Percentiles rank a stretch among this genome's conserved stretches.
These are phyloP conservation scores for Gallinago jamesoni DNA, from an alignment of 2,113 vertebrate species.

Conservation along the genomic window DNA sequence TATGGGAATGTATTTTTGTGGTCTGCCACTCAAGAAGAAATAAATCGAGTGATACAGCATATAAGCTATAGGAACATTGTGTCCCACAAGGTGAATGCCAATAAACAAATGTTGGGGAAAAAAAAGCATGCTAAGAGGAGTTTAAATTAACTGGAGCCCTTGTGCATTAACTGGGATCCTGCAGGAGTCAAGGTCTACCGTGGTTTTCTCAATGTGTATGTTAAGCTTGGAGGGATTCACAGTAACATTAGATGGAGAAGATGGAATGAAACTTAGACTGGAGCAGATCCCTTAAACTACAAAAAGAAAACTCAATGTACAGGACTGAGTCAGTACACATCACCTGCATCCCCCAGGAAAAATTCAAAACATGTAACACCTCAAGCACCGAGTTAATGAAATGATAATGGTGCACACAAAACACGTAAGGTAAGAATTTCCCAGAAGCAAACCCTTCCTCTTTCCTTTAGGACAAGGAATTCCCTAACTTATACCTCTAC, in stretches of 20 bases:
- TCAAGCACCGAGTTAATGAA: not conserved
- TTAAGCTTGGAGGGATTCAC: not conserved
- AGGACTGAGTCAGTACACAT: not conserved
- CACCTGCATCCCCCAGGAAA: not conserved
- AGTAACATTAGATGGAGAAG: not conserved
- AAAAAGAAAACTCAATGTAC: not conserved
- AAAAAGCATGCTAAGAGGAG: not conserved
- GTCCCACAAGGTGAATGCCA: not conserved
- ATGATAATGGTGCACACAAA: not conserved
- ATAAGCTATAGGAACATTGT: not conserved
- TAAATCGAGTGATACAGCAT: not conserved
- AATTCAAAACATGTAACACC: not conserved
- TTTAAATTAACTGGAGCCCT: not conserved
- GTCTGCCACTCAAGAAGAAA: not conserved
- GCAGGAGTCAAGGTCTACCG: not conserved
- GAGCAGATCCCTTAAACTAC: not conserved
- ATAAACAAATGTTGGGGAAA: accelerated
- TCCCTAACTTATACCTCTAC: not conserved
- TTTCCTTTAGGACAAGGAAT: not conserved
- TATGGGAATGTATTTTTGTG: not conserved
- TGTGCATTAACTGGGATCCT: not conserved
- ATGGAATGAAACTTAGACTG: not conserved
- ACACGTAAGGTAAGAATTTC: not conserved
- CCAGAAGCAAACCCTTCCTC: not conserved
- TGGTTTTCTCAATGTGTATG: not conserved